A percentile compares a stretch with the other conserved stretches of the same genome.
phyloP scores from a whole-genome alignment of 2,888 invertebrate genomes.

The Calephelis perditalis region DNA sequence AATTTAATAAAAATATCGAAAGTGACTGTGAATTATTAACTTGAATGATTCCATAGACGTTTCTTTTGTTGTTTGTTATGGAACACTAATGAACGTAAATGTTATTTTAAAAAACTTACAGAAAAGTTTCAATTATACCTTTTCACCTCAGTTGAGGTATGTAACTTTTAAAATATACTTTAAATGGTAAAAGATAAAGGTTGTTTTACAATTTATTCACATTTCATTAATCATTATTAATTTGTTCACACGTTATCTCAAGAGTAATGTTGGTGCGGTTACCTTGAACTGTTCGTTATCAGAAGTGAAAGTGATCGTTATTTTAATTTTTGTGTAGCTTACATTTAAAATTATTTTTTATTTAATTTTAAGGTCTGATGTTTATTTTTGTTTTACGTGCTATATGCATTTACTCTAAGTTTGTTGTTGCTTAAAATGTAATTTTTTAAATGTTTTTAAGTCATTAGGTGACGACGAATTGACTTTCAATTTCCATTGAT shows the following conservation, averaged over 20 bases:
- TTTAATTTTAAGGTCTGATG: not conserved
- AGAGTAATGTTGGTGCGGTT: constrained; percentile 36
- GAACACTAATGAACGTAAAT: not conserved
- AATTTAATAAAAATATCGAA: too few relatives aligned
- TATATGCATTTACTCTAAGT: too few relatives aligned
- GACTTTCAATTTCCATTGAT: too few relatives aligned
- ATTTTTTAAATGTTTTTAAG: not conserved
- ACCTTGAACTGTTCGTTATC: constrained; percentile 66
- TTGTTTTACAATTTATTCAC: constrained; percentile 13
- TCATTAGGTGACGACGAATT: too few relatives aligned
- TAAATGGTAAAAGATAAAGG: not conserved
- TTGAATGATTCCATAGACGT: too few relatives aligned
- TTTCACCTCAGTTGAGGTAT: not conserved
- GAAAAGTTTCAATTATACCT: constrained; percentile 1
- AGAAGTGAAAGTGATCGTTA: constrained; percentile 72
- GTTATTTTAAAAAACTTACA: not conserved
- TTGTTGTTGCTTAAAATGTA: not conserved
- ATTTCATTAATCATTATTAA: constrained; percentile 20
- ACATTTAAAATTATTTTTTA: constrained; percentile 31
- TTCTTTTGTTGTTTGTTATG: not conserved
- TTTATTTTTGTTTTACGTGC: not conserved
- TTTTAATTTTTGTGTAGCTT: constrained; percentile 59
- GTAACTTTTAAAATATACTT: not conserved
- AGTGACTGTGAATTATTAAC: too few relatives aligned
- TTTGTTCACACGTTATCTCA: constrained; percentile 11